phyloP scores from a whole-genome alignment of 1,140 invertebrate species.

The Eriosoma lanigerum region DNA sequence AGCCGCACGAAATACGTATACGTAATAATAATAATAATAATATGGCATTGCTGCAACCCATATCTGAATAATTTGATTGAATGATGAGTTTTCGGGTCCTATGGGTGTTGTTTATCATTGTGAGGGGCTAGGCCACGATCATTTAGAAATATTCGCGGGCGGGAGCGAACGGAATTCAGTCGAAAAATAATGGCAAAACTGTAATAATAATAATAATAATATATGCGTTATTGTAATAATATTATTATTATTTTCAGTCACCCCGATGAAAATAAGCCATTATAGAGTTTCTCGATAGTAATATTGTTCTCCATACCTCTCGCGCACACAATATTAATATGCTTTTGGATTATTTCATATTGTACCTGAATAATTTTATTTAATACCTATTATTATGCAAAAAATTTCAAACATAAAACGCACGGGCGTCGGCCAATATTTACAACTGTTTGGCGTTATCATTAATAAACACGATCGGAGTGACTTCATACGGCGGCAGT shows the following conservation, averaged over 20 bases:
- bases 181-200: slow-evolving; percentile 32
- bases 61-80: slow-evolving; percentile 36
- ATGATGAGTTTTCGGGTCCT: slow-evolving; percentile 34
- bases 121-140: not conserved
- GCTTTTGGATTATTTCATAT: too few relatives aligned
- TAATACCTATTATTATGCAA: too few relatives aligned
- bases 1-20: not conserved
- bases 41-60: slow-evolving; percentile 3
- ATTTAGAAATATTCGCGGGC: slow-evolving; percentile 11
- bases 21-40: not conserved
- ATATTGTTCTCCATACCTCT: not conserved
- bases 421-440: slow-evolving; percentile 24
- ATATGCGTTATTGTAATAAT: not conserved
- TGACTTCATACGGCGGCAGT: not conserved
- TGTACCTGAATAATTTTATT: too few relatives aligned
- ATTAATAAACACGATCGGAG: not conserved
- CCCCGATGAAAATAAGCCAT: too few relatives aligned
- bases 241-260: not conserved
- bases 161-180: not conserved
- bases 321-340: not conserved
- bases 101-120: slow-evolving; percentile 39
- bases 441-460: slow-evolving; percentile 1
- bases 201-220: not conserved
- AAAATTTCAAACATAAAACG: not conserved
- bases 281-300: slow-evolving; percentile 5